These are phyloP conservation scores for Apeltes quadracus DNA, from an alignment of 2,113 vertebrate species.

Conservation along the genomic window DNA sequence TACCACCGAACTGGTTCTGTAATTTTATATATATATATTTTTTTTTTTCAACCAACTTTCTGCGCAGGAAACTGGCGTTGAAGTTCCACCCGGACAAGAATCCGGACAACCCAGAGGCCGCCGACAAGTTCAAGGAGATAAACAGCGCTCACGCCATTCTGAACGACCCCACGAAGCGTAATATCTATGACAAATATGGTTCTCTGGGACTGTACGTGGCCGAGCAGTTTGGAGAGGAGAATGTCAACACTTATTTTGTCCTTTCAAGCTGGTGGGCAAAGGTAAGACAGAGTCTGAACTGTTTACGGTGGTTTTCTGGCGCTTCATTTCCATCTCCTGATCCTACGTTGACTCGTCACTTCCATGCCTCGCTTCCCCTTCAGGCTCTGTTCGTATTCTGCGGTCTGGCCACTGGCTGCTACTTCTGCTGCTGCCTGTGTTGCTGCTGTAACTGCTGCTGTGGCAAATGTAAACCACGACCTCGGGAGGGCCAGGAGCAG, in stretches of 20 bases:
- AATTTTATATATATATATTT: neutral
- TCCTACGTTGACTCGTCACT: neutral
- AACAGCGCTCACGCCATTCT: slow-evolving; percentile 97
- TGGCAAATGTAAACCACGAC: slow-evolving; percentile 95
- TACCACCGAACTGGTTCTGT: neutral
- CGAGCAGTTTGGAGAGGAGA: slow-evolving; percentile 98
- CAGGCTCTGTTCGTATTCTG: slow-evolving; percentile 96
- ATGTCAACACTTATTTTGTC: slow-evolving; percentile 99
- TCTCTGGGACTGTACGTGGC: slow-evolving; percentile 98
- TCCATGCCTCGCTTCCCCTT: slow-evolving; percentile 1
- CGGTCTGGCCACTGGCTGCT: slow-evolving; percentile 95
- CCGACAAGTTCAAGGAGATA: slow-evolving; percentile 99
- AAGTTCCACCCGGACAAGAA: slow-evolving; percentile 99
- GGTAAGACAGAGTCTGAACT: slow-evolving; percentile 75
- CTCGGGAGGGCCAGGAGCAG: slow-evolving; percentile 89
- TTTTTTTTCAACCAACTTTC: neutral
- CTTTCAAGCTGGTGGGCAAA: slow-evolving; percentile 99
- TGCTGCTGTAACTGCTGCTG: slow-evolving; percentile 99
- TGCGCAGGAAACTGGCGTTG: slow-evolving; percentile 92
- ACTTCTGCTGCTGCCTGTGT: slow-evolving; percentile 99
- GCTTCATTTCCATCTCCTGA: neutral
- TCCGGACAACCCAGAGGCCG: slow-evolving; percentile 95
- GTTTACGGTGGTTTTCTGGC: neutral
- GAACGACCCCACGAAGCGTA: slow-evolving; percentile 94
- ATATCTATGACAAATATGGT: slow-evolving; percentile 98